Conservation (phyloP, 2,888 invertebrate genomes). For the Amaurobius ferox region DNA sequence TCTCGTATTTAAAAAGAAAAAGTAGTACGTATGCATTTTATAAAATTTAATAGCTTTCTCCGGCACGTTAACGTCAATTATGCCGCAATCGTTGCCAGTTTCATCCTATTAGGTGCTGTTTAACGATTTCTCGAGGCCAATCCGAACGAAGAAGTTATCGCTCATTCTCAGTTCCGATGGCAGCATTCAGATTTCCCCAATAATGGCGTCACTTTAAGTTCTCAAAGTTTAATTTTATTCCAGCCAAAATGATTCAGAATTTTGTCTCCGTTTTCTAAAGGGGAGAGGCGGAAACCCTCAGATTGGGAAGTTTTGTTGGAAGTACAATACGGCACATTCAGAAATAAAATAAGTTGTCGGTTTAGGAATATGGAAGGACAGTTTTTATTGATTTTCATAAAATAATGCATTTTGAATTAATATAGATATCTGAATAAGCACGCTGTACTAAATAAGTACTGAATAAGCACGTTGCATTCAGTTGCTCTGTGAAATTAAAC, state of each 20-base stretch:
- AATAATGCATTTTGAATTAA: too few species aligned
- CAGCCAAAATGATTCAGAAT: background rate
- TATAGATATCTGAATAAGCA: too few species aligned
- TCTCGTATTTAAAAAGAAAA: too few species aligned
- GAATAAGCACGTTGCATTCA: too few species aligned
- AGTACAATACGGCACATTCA: background rate
- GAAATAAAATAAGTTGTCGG: too few species aligned
- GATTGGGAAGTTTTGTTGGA: background rate
- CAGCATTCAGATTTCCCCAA: background rate
- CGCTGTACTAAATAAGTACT: too few species aligned
- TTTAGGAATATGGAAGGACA: too few species aligned
- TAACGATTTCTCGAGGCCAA: background rate
- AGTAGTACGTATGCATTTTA: background rate
- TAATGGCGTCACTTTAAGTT: background rate
- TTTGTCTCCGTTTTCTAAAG: background rate
- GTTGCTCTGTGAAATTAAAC: too few species aligned
- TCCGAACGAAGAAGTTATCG: background rate
- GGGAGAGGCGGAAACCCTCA: background rate
- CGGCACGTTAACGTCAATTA: conserved; percentile 6
- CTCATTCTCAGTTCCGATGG: background rate
- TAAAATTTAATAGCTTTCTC: conserved; percentile 2
- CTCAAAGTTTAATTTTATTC: conserved; percentile 7
- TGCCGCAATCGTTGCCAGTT: background rate
- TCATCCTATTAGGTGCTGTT: conserved; percentile 1
- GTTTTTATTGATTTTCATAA: too few species aligned